Base-by-base conservation (phyloP, 2,797 vertebrate species). In the Onychomys torridus region DNA sequence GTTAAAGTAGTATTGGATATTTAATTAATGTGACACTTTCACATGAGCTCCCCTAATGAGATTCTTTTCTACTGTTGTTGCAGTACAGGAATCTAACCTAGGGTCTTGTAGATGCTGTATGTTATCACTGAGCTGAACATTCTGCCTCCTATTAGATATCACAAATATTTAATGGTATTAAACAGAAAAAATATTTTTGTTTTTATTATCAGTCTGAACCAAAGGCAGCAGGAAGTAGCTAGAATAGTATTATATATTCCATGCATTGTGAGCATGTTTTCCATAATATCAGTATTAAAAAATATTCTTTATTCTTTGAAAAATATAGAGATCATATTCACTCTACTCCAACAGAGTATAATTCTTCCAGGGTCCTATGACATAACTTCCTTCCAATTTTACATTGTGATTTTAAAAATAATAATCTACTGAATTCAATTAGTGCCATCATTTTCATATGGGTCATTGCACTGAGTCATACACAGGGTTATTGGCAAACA, bases 271-370 rank as follows among this genome's bases (percentile, higher is more conserved):
- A 10, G 4, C 6, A 4, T 55, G 19, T 17, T 59, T 88, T 69
- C 19, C 32, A 19, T 0, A 0, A 0, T 10, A 40, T 29, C 14
- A n/a, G 0, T 27, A 8, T 67, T 46, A 61, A n/a, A 65, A 29
- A 65, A 10, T 73, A 11, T 4, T 55, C 5, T 86, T 57, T 81
- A 37, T 37, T 57, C 17, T 23, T 55, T 55, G 29, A 52, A 34
- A 40, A 75, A 6, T 32, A 83, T 83, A 9, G 12, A 46, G 37
- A 46, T 32, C 16, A 84, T 32, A 12, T 46, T 40, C 14, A 83
- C 25, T 37, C 14, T 37, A 49, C 25, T 34, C 25, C 9, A 34
- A 13, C 49, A 52, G 49, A 13, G 4, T 79, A 19, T 4, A 67
- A 46, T 46, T 67, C 19, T 40, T 65, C 17, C 5, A 49, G 29